Base-by-base conservation (phyloP, 2,797 vertebrate genomes). In the Naso thynnoides region DNA sequence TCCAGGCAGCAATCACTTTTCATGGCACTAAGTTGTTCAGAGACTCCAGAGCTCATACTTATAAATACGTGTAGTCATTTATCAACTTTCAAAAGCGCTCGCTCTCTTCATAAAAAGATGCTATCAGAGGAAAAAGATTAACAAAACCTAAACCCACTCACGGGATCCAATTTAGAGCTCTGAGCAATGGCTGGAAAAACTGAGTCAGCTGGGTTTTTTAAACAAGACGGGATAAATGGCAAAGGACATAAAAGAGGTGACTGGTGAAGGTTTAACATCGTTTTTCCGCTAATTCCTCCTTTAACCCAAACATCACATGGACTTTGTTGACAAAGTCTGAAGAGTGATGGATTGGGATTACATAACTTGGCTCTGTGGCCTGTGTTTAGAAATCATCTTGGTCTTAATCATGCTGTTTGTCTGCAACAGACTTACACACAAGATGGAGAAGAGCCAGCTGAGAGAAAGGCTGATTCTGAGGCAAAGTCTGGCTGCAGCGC, bases 361-460 rank as follows among this genome's bases (percentile, higher is more conserved):
- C 62, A 59, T 44, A 80, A 74, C 19, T 16, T 49, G 39, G 54
- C 19, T 19, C 57, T 55, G 16, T 19, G 42, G 18, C 31, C 33
- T 33, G 36, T 23, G 67, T 79, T 81, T 64, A 41, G 69, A 83
- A 70, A 74, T 60, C 52, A 33, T 23, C 56, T 45, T 2, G 21
- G 14, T 73, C 68, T 70, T 64, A 54, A 67, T 76, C 56, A 4
- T 33, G 61, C 55, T 39, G 79, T 73, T 67, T 45, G 67, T 81
- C 54, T 27, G 29, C 66, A 23, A n/a, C 79, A 70, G 64, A 67
- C 41, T 14, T 59, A 54, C 55, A 71, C 66, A 67, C 42, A 11
- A 41, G 38, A 49, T 64, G 83, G 72, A 75, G 0, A 21, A 65
- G 58, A 60, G 80, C 82, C 86, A 85, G 79, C 76, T 63, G 75